Base-by-base conservation (phyloP, 2,113 vertebrate genomes). In the Colossoma macropomum region DNA sequence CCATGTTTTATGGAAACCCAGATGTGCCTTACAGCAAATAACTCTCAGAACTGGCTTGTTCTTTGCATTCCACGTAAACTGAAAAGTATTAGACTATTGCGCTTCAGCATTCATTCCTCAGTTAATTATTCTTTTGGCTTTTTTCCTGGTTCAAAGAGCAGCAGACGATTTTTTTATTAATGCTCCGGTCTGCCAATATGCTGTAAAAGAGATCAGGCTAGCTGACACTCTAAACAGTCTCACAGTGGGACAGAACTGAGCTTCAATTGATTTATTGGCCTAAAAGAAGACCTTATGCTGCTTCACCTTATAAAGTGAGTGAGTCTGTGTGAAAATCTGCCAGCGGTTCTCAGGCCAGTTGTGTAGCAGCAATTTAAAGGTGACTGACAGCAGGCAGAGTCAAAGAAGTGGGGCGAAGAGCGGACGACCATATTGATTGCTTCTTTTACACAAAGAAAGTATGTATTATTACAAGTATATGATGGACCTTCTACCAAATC, bases 321-420 rank as follows among this genome's bases (percentile, higher is more conserved):
- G 70, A 68, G 41, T 52, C 28, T 32, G 70, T 73, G n/a, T 62
- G 62, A 38, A 34, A 19, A 52, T 59, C 74, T 66, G 45, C 52
- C 63, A 66, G 54, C 3, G 63, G 76, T 48, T 25, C 45, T 82
- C 50, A 65, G 52, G 74, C 76, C 81, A 84, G 28, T 79, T 76
- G 60, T 75, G 27, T 23, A 56, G 71, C 54, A 75, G 80, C 45
- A 59, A 81, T 81, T 82, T 81, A 70, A 45, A 73, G 60, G 34
- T 87, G 70, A 87, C 60, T 84, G 83, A 85, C 85, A 84, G 83
- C 77, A 77, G 75, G 52, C 69, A 30, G 41, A 11, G 41, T 45
- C 10, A 9, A 45, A 45, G 41, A 45, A 45, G 75, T 63, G 59
- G 19, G 60, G 73, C 16, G 68, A 45, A 11, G 41, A 45, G 41